Conservation (phyloP, 2,113 vertebrate genomes). For the Potamarius usumacintae region DNA sequence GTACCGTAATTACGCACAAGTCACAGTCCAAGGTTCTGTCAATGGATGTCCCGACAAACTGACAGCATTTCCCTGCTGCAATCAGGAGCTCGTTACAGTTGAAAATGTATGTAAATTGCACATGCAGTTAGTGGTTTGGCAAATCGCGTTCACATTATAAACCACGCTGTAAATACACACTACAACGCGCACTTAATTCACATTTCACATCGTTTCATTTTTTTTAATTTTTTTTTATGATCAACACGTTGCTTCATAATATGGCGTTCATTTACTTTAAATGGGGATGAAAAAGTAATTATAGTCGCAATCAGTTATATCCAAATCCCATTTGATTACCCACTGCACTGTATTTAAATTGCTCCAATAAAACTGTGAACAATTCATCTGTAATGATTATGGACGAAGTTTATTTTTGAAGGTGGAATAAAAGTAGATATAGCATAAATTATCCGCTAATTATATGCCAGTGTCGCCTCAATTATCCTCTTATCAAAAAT, state of each 20-base stretch:
- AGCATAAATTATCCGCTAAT: slow-evolving; percentile 99
- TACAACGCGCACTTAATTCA: slow-evolving; percentile 81
- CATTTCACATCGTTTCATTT: slow-evolving; percentile 85
- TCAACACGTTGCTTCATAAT: slow-evolving; percentile 83
- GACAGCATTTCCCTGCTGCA: slow-evolving; percentile 78
- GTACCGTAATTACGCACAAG: slow-evolving; percentile 45
- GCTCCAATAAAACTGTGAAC: slow-evolving; percentile 99
- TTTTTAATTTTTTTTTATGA: slow-evolving; percentile 74
- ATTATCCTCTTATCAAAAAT: slow-evolving; percentile 99
- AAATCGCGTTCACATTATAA: slow-evolving; percentile 85
- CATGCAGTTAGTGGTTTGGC: slow-evolving; percentile 87
- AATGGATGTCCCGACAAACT: slow-evolving; percentile 74
- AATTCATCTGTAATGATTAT: slow-evolving; percentile 99
- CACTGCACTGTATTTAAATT: slow-evolving; percentile 98
- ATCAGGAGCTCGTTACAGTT: slow-evolving; percentile 85
- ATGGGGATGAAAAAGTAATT: slow-evolving; percentile 88
- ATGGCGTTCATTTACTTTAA: slow-evolving; percentile 86
- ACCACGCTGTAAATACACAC: slow-evolving; percentile 80
- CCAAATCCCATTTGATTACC: slow-evolving; percentile 97
- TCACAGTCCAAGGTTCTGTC: slow-evolving; percentile 67
- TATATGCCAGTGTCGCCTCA: slow-evolving; percentile 99
- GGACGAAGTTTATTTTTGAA: slow-evolving; percentile 99
- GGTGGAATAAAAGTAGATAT: slow-evolving; percentile 99
- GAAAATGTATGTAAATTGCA: slow-evolving; percentile 96
- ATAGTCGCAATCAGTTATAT: slow-evolving; percentile 94